Evolutionary conservation across 2,113 vertebrate genomes (phyloP).

Genomic region (Chaetops frenatus): DNA sequence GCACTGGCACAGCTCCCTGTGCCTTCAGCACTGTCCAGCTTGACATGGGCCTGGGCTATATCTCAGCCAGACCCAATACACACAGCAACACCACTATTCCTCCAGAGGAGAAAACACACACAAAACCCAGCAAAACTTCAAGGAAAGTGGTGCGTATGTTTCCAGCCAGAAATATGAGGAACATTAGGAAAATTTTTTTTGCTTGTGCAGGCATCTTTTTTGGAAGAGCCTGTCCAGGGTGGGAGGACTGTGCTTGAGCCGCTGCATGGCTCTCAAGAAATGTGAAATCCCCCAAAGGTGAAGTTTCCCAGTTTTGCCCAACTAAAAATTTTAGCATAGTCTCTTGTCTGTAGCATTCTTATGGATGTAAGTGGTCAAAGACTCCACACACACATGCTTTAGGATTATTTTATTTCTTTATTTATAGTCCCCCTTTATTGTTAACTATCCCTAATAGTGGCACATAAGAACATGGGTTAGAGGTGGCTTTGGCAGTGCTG

Average conservation of each 20-base stretch:
- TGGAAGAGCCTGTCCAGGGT: neutral
- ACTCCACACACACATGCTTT: fast-evolving
- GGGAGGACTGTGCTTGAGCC: fast-evolving
- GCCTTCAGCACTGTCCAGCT: fast-evolving
- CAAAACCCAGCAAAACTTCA: neutral
- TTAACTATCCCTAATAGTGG: neutral
- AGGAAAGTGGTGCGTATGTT: fast-evolving
- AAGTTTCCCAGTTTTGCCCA: neutral
- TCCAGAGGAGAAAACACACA: neutral
- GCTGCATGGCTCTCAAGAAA: neutral
- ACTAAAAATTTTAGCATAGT: neutral
- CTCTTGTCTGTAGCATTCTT: fast-evolving
- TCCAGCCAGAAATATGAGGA: fast-evolving
- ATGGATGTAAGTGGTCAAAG: no score
- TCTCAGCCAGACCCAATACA: neutral
- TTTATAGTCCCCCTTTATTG: no score
- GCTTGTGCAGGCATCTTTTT: neutral
- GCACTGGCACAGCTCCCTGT: neutral
- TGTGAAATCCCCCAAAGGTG: neutral
- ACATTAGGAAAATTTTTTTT: neutral
- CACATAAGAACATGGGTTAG: neutral
- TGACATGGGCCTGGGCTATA: fast-evolving
- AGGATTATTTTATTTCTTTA: neutral
- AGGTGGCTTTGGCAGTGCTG: neutral
- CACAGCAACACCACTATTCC: neutral